Conservation (phyloP, 2,797 vertebrate genomes). For the Pipistrellus kuhlii region DNA sequence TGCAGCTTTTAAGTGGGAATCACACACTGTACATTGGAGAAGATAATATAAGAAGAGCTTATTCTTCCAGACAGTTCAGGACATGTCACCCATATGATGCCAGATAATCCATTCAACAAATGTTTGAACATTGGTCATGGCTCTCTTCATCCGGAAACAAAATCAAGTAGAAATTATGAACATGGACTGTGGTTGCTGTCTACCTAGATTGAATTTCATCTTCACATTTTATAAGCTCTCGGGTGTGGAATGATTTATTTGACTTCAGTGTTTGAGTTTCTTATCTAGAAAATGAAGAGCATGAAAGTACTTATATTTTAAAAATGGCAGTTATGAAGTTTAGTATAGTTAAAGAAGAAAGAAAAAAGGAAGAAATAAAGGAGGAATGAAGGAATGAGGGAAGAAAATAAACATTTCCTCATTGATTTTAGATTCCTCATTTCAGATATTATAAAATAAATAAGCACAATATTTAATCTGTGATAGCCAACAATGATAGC, state of each 20-base stretch:
- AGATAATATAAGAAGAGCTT: neutral
- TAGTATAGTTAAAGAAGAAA: neutral
- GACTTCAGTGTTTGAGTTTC: neutral
- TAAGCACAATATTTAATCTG: neutral
- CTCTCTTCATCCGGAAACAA: neutral
- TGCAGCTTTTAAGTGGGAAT: neutral
- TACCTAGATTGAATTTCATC: neutral
- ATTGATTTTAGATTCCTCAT: neutral
- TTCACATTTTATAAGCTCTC: neutral
- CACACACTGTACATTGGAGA: neutral
- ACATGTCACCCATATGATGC: neutral
- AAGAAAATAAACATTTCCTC: neutral
- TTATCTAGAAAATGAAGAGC: neutral
- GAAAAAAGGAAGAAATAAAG: neutral
- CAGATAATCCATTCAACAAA: neutral
- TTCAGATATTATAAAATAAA: neutral
- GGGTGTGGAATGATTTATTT: neutral
- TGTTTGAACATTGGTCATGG: neutral
- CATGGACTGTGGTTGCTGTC: neutral
- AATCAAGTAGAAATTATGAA: neutral
- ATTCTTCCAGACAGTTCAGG: neutral
- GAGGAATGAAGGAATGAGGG: accelerated
- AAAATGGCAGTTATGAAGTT: neutral
- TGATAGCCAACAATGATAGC: neutral
- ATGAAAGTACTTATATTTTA: neutral